phyloP scores from a whole-genome alignment of 2,888 invertebrate species.

The Sphaerophoria taeniata region DNA sequence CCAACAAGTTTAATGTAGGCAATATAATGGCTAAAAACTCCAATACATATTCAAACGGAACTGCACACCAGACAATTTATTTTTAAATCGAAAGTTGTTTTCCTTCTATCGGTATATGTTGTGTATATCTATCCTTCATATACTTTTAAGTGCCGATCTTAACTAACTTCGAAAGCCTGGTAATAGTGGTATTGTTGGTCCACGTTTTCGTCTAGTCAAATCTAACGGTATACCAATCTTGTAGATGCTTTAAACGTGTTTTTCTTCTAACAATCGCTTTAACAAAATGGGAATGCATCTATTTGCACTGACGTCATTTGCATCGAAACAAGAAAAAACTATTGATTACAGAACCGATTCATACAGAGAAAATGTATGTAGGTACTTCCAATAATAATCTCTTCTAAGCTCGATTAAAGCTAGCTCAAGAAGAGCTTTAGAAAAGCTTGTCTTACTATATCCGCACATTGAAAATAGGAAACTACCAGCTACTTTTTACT shows the following conservation, averaged over 20 bases:
- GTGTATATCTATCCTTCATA: slow-evolving; percentile 12
- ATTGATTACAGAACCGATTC: too few species aligned
- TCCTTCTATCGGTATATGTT: slow-evolving; percentile 55
- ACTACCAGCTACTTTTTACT: too few species aligned
- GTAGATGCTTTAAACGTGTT: slow-evolving; percentile 59
- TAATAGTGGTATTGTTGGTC: slow-evolving; percentile 1
- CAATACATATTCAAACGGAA: slow-evolving; percentile 31
- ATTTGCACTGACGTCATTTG: slow-evolving; percentile 55
- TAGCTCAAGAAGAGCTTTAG: too few species aligned
- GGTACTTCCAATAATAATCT: too few species aligned
- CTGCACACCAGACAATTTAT: slow-evolving; percentile 65
- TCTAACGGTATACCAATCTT: slow-evolving; percentile 58
- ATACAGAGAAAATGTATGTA: too few species aligned
- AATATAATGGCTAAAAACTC: slow-evolving; percentile 2
- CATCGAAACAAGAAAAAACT: too few species aligned
- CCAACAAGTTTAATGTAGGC: too few species aligned
- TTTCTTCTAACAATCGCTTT: slow-evolving; percentile 24
- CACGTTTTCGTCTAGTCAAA: slow-evolving; percentile 51
- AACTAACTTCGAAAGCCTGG: slow-evolving; percentile 32
- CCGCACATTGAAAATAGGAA: too few species aligned
- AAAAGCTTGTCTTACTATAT: too few species aligned
- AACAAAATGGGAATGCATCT: slow-evolving; percentile 17
- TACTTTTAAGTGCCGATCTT: slow-evolving; percentile 10
- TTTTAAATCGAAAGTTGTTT: slow-evolving; percentile 74
- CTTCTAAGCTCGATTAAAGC: too few species aligned